Conservation (phyloP, 1,140 invertebrate genomes). For the Hylaeus anthracinus region DNA sequence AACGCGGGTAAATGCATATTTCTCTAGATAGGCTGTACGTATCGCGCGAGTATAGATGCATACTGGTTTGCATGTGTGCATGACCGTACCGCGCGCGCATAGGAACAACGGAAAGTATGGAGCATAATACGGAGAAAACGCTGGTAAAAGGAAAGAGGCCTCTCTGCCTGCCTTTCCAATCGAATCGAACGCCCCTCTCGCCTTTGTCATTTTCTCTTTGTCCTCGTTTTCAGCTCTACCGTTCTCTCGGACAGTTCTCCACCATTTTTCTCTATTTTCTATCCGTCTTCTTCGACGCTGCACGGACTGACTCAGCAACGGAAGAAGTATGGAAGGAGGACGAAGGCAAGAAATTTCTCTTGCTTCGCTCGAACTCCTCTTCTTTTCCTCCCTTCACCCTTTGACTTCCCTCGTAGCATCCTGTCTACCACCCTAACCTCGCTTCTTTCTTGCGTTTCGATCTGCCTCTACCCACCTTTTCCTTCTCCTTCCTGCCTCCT, state of each 20-base stretch:
- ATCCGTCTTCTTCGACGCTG: conserved; percentile 40
- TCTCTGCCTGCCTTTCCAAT: conserved; percentile 76
- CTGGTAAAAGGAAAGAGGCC: conserved; percentile 76
- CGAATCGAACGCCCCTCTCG: conserved; percentile 70
- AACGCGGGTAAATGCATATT: conserved; percentile 33
- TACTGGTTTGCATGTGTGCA: background rate
- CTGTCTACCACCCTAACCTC: conserved; percentile 61
- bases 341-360: conserved; percentile 35
- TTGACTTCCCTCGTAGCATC: conserved; percentile 53
- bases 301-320: conserved; percentile 44
- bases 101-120: conserved; percentile 73
- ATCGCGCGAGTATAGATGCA: background rate
- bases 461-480: conserved; percentile 55
- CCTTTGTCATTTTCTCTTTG: conserved; percentile 77
- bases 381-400: conserved; percentile 55
- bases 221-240: conserved; percentile 69
- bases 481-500: conserved; percentile 32
- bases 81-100: conserved; percentile 22
- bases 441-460: conserved; percentile 57
- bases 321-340: conserved; percentile 11
- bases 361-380: conserved; percentile 6
- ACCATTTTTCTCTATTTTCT: conserved; percentile 45
- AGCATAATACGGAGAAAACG: conserved; percentile 75
- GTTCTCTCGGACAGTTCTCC: conserved; percentile 46
- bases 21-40: conserved; percentile 6